Conservation (phyloP, 2,888 invertebrate species). For the Cryptus viduatorius region DNA sequence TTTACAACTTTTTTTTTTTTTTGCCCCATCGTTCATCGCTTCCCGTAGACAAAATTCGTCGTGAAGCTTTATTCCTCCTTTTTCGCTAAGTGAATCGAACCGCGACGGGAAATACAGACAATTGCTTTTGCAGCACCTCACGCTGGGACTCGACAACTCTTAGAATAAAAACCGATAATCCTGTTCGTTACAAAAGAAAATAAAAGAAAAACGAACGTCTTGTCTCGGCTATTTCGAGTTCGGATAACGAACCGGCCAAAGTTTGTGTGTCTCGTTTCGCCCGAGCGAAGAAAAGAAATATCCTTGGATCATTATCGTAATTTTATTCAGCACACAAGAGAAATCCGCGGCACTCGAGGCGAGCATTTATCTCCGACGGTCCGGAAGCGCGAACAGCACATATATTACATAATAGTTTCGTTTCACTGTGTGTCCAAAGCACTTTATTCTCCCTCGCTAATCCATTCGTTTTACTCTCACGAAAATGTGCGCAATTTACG, state of each 20-base stretch:
- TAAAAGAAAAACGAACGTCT: conserved; percentile 12
- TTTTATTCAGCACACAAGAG: conserved; percentile 55
- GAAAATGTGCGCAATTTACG: conserved; percentile 37
- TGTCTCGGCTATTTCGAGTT: neutral
- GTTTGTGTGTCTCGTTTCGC: neutral
- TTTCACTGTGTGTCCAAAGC: conserved; percentile 59
- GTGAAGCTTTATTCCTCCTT: neutral
- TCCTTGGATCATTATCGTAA: conserved; percentile 25
- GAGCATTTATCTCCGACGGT: conserved; percentile 30
- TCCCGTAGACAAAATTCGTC: neutral
- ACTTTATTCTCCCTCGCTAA: conserved; percentile 39
- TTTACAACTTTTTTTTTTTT: neutral
- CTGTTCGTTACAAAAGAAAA: conserved; percentile 10
- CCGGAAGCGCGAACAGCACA: conserved; percentile 34
- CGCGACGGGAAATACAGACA: neutral
- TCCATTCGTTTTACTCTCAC: conserved; percentile 35
- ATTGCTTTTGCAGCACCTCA: neutral
- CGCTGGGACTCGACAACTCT: conserved; percentile 10
- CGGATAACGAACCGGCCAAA: neutral
- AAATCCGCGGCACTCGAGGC: conserved; percentile 40
- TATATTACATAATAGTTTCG: conserved; percentile 46
- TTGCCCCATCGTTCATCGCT: neutral
- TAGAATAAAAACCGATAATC: conserved; percentile 13
- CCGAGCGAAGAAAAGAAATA: conserved; percentile 9
- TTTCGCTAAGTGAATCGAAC: neutral